phyloP scores from a whole-genome alignment of 23 tunicate species.

The Clavelina lepadiformis region DNA sequence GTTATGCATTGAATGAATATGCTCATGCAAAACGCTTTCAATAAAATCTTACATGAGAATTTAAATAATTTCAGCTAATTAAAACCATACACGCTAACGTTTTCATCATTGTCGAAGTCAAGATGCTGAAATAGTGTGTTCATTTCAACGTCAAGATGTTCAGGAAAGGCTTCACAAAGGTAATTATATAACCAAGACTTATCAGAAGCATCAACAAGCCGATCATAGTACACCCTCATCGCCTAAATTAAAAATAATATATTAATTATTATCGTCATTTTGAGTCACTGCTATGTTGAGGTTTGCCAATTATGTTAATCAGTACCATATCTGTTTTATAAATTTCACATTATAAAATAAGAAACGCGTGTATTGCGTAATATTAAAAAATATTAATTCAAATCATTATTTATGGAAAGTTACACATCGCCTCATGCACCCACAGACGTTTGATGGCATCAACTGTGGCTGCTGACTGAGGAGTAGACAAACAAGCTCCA shows the following conservation, averaged over 20 bases:
- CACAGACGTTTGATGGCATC: slow-evolving; percentile 52
- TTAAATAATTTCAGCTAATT: no score
- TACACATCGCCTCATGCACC: slow-evolving; percentile 55
- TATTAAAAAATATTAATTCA: no score
- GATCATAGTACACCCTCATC: slow-evolving; percentile 95
- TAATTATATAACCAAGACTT: slow-evolving; percentile 76
- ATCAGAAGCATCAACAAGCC: slow-evolving; percentile 83
- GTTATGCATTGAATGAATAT: no score
- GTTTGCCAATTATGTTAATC: no score
- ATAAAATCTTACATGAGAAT: no score
- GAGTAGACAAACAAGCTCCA: slow-evolving; percentile 78
- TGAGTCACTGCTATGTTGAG: background rate
- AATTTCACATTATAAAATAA: no score
- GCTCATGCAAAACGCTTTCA: no score
- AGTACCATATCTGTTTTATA: no score
- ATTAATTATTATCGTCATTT: background rate
- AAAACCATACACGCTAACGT: slow-evolving; percentile 19
- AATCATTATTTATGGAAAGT: no score
- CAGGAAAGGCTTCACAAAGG: slow-evolving; percentile 28
- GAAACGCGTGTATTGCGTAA: no score
- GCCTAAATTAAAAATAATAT: slow-evolving; percentile 45
- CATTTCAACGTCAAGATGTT: slow-evolving; percentile 46
- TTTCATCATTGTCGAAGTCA: slow-evolving; percentile 74
- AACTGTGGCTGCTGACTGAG: slow-evolving; percentile 57
- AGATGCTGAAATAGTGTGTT: slow-evolving; percentile 58